These are phyloP conservation scores for Corythornis vintsioides DNA, from an alignment of 2,113 vertebrate genomes.

Conservation along the genomic window DNA sequence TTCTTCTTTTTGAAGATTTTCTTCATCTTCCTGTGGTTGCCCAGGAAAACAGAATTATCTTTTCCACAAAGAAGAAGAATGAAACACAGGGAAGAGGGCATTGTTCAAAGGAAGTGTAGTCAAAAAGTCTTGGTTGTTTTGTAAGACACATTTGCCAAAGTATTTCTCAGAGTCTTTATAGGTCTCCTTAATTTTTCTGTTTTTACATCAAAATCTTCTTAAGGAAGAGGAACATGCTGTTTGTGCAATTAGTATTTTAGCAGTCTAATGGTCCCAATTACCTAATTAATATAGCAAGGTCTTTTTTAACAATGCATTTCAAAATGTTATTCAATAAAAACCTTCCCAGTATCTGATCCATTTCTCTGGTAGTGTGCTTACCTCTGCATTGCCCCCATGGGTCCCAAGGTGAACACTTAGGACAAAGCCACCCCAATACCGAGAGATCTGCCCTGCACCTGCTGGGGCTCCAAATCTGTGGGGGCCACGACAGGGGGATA, in stretches of 20 bases:
- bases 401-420: not conserved
- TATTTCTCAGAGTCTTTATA: not conserved
- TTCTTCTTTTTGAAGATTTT: not conserved
- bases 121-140: not conserved
- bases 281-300: not conserved
- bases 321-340: not conserved
- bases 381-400: not conserved
- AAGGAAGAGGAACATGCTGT: not conserved
- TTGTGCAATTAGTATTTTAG: not conserved
- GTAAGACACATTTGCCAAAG: not conserved
- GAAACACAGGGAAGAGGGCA: not conserved
- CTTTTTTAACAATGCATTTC: not conserved
- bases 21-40: not conserved
- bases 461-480: fast-evolving
- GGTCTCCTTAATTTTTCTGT: not conserved
- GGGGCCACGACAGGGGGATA: too few relatives aligned
- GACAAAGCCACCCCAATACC: not conserved
- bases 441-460: not conserved
- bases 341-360: fast-evolving
- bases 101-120: not conserved
- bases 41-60: not conserved
- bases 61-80: not conserved
- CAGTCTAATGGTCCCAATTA: not conserved
- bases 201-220: not conserved
- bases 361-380: not conserved